Percentiles rank a stretch among this genome's conserved stretches.
Evolutionary conservation across 1,140 invertebrate genomes (phyloP).

Genomic region (Caenorhabditis latens): DNA sequence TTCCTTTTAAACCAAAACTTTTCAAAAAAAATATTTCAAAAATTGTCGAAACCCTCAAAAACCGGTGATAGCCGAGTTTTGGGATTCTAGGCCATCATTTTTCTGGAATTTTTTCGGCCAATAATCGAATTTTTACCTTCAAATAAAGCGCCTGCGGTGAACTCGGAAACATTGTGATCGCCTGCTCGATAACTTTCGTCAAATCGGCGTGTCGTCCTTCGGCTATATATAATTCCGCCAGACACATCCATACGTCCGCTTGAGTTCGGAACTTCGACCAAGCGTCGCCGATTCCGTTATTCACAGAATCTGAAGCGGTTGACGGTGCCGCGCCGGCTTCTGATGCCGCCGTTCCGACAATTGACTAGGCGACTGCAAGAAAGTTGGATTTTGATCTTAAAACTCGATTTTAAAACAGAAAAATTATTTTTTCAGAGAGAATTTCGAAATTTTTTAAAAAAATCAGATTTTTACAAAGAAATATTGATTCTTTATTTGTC

Average conservation of each 20-base stretch:
- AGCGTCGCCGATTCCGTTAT: conserved; percentile 7
- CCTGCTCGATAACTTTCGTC: conserved; percentile 76
- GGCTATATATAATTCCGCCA: conserved; percentile 76
- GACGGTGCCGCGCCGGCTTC: conserved; percentile 44
- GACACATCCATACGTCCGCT: conserved; percentile 76
- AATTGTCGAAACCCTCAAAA: too few species aligned
- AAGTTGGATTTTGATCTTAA: too few species aligned
- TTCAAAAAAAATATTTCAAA: background rate
- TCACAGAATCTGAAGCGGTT: conserved; percentile 47
- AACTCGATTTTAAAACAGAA: too few species aligned
- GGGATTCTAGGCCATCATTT: background rate
- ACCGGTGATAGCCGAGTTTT: too few species aligned
- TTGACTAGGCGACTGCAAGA: conserved; percentile 28
- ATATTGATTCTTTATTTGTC: too few species aligned
- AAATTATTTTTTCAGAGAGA: too few species aligned
- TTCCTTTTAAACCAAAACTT: background rate
- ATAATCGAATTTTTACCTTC: conserved; percentile 65
- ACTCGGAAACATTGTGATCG: conserved; percentile 73
- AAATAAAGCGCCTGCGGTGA: conserved; percentile 77
- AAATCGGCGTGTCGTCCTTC: conserved; percentile 70
- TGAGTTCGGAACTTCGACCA: conserved; percentile 63
- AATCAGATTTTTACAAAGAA: too few species aligned
- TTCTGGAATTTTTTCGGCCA: background rate
- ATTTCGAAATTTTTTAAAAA: too few species aligned
- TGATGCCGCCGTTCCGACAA: conserved; percentile 16